Percentiles rank a stretch among this genome's conserved stretches.
Conservation (phyloP, 2,888 invertebrate genomes). For the Pollenia labialis region DNA sequence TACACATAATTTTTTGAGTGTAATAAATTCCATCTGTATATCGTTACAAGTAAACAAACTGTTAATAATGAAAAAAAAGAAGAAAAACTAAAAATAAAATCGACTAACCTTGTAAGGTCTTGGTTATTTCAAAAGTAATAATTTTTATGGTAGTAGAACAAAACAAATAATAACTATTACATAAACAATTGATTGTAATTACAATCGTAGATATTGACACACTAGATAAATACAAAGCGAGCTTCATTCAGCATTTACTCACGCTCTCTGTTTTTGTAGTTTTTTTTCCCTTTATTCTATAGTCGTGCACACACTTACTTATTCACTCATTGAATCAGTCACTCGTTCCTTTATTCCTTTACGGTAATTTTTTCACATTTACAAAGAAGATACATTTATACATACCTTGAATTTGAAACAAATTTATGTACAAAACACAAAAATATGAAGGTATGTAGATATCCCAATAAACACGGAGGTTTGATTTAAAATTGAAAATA, state of each 20-base stretch:
- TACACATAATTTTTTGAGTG: slow-evolving; percentile 4
- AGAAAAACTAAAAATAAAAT: slow-evolving; percentile 23
- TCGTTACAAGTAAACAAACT: slow-evolving; percentile 27
- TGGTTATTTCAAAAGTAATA: slow-evolving; percentile 56
- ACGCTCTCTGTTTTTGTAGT: neutral
- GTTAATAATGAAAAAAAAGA: no score
- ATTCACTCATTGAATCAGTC: neutral
- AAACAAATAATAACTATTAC: slow-evolving; percentile 35
- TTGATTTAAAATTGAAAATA: no score
- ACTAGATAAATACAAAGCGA: neutral
- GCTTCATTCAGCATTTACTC: neutral
- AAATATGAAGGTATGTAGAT: neutral
- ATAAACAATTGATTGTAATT: slow-evolving; percentile 46
- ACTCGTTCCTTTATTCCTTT: slow-evolving; percentile 21
- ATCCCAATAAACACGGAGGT: no score
- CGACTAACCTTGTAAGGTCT: slow-evolving; percentile 57
- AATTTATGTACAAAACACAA: neutral
- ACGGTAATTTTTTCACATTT: slow-evolving; percentile 8
- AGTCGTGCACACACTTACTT: slow-evolving; percentile 15
- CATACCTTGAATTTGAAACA: slow-evolving; percentile 38
- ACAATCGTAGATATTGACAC: neutral
- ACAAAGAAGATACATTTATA: neutral
- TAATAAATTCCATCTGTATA: neutral
- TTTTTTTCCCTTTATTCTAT: neutral
- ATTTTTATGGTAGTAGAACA: slow-evolving; percentile 33